Evolutionary conservation across 1,140 invertebrate genomes (phyloP), one percentile per base, ranked within the genome.

Genomic region (Atta cephalotes): DNA sequence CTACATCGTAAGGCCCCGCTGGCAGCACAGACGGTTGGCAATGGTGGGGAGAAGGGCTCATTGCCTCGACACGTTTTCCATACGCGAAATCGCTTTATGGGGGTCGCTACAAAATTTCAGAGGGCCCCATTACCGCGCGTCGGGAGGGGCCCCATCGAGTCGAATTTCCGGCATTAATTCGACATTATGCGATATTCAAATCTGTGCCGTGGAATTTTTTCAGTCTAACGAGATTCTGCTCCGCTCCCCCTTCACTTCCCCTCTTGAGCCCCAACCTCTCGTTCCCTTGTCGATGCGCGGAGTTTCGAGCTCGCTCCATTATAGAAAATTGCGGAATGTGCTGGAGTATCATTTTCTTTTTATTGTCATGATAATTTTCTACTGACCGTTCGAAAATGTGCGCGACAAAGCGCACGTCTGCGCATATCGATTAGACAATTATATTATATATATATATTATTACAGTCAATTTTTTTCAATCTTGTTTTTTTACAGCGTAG

Each of bases 131-230:
- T 90, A 89, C 81, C 62, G 86, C 58, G 86, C 71, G 74, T 51
- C 66, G 72, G 81, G 65, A 63, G 35, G 53, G 89, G 82, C 86
- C 88, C 90, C 72, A 68, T 90, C 92, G 93, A 93, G 91, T 94
- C 92, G 92, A 92, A 92, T 93, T 93, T 94, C 92, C 92, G 92
- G 90, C 92, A 94, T 94, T 94, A 94, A 94, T 93, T 93, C 92
- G 92, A 91, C 92, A 94, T 94, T 94, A 94, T 93, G 92, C 93
- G 92, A 94, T 93, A 94, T 94, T 94, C 92, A 94, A 94, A 94
- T 94, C 90, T 89, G 91, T 92, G 89, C 88, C 90, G 90, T 89
- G 91, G 91, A 92, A 92, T 93, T 92, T 90, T 93, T 93, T 92
- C 88, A 85, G 84, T 91, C 88, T 94, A 93, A 94, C 92, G 91